phyloP scores from a whole-genome alignment of 2,797 vertebrate genomes.

The Sebastes dallii region DNA sequence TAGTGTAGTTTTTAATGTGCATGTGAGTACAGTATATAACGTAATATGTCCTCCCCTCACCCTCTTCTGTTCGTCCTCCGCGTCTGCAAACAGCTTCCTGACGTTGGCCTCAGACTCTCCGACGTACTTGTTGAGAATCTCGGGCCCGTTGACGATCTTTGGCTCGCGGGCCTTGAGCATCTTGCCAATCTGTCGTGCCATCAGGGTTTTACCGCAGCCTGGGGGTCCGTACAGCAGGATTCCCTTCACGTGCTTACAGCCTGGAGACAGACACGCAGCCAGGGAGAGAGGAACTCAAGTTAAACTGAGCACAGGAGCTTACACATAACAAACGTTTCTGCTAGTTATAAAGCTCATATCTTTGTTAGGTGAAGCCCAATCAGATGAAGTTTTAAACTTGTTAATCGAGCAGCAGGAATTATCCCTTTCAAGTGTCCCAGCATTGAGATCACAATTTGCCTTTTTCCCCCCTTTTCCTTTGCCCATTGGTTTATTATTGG shows the following conservation, averaged over 20 bases:
- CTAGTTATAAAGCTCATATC: neutral
- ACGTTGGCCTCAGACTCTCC: slow-evolving; percentile 97
- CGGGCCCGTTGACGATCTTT: slow-evolving; percentile 95
- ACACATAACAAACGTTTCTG: neutral
- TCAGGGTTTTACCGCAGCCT: slow-evolving; percentile 95
- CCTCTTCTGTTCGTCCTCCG: slow-evolving; percentile 95
- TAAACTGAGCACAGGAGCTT: neutral
- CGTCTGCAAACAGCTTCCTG: slow-evolving; percentile 96
- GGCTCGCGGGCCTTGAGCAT: slow-evolving; percentile 98
- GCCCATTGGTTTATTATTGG: neutral
- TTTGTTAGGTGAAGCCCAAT: neutral
- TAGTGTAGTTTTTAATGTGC: neutral
- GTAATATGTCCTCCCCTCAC: slow-evolving; percentile 72
- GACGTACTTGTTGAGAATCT: slow-evolving; percentile 97
- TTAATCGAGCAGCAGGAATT: no score
- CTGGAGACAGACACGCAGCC: slow-evolving; percentile 68
- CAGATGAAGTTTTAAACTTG: neutral
- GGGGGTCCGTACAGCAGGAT: slow-evolving; percentile 95
- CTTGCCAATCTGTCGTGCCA: slow-evolving; percentile 97
- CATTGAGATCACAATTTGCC: neutral
- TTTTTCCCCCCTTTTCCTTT: neutral
- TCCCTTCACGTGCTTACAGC: slow-evolving; percentile 97
- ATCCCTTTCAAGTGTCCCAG: no score
- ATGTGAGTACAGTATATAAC: neutral
- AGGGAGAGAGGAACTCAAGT: neutral